Evolutionary conservation across 2,888 invertebrate genomes (phyloP).

Genomic region (Stratiomys singularior): DNA sequence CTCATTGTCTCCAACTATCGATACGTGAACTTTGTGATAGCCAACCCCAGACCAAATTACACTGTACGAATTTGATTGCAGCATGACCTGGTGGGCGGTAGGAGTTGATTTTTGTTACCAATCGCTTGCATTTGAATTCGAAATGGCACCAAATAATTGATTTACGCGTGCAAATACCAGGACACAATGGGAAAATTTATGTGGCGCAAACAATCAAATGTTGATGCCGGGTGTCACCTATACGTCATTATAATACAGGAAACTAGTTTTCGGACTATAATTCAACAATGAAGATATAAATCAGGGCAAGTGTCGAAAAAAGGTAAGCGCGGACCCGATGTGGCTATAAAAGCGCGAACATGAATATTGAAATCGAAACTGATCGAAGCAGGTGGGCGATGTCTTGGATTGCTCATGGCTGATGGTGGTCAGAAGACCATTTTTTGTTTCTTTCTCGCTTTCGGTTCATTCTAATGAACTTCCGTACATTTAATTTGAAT

Average conservation of each 20-base stretch:
- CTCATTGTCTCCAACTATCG: no score
- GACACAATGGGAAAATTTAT: slow-evolving; percentile 18
- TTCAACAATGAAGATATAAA: slow-evolving; percentile 14
- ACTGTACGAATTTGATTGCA: no score
- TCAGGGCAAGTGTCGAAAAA: slow-evolving; percentile 10
- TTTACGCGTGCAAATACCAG: slow-evolving; percentile 19
- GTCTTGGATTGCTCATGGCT: neutral
- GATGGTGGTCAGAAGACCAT: no score
- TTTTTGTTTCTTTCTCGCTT: no score
- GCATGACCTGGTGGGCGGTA: no score
- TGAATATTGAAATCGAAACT: slow-evolving; percentile 30
- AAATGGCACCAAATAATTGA: slow-evolving; percentile 26
- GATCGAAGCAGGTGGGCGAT: slow-evolving; percentile 14
- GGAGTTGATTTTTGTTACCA: neutral
- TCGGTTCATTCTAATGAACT: no score
- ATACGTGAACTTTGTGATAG: no score
- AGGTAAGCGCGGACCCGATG: neutral
- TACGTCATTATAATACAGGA: slow-evolving; percentile 18
- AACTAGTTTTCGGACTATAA: slow-evolving; percentile 13
- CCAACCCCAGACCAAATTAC: no score
- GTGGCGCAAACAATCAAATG: slow-evolving; percentile 29
- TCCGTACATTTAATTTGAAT: no score
- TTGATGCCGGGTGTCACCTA: slow-evolving; percentile 16
- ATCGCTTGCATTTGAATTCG: slow-evolving; percentile 17
- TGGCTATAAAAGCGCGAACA: neutral